These are phyloP conservation scores for Anoplius nigerrimus DNA, from an alignment of 2,888 invertebrate species.

Conservation along the genomic window DNA sequence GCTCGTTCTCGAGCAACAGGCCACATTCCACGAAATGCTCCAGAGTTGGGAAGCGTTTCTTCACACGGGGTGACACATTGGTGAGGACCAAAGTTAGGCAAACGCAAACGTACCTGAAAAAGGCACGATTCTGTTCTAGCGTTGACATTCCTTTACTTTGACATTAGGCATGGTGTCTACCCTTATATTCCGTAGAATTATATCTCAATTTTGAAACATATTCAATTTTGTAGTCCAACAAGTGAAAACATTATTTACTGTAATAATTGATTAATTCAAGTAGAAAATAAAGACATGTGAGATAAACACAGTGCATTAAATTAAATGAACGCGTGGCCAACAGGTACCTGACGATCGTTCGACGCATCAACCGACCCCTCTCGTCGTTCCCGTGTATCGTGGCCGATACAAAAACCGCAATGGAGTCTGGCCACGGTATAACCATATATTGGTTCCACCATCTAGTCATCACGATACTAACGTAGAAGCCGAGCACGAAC, in stretches of 20 bases:
- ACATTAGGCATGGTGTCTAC: no score
- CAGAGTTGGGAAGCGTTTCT: slow-evolving; percentile 90
- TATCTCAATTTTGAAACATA: no score
- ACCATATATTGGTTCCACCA: slow-evolving; percentile 83
- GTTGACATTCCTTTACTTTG: no score
- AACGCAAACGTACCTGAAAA: slow-evolving; percentile 79
- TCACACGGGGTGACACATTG: slow-evolving; percentile 91
- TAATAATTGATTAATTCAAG: background rate
- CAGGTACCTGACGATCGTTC: slow-evolving; percentile 77
- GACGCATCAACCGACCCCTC: slow-evolving; percentile 77
- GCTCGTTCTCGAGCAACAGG: slow-evolving; percentile 87
- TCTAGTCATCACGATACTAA: slow-evolving; percentile 92
- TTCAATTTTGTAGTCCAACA: no score
- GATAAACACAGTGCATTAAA: background rate
- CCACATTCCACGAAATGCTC: slow-evolving; percentile 91
- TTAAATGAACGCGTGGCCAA: background rate
- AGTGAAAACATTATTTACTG: background rate
- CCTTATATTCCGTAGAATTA: no score
- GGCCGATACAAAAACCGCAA: slow-evolving; percentile 78
- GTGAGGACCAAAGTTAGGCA: slow-evolving; percentile 92
- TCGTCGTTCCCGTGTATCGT: slow-evolving; percentile 79
- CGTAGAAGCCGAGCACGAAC: slow-evolving; percentile 96
- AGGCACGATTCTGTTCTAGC: background rate
- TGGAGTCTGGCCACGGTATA: slow-evolving; percentile 80
- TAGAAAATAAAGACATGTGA: background rate